Evolutionary conservation across 2,888 invertebrate species (phyloP).

Genomic region (Abrostola triplasia): DNA sequence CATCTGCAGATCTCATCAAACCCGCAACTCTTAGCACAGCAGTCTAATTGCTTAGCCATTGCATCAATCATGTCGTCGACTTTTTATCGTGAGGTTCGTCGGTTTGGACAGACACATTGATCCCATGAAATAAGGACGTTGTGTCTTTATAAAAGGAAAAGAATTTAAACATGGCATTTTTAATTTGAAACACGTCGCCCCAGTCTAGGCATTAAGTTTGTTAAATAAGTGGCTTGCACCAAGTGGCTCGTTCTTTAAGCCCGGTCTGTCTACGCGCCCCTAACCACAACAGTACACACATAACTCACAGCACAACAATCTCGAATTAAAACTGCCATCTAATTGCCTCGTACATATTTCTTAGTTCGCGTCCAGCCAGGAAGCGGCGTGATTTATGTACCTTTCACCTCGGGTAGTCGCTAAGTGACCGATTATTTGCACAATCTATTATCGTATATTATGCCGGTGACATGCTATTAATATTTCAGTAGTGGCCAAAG

Average conservation of each 20-base stretch:
- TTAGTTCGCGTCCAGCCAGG: constrained; percentile 44
- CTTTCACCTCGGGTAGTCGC: constrained; percentile 52
- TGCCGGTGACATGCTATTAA: constrained; percentile 49
- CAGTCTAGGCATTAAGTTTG: no score
- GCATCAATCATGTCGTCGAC: no score
- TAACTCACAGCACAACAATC: constrained; percentile 19
- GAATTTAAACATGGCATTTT: no score
- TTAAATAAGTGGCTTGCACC: no score
- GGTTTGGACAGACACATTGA: no score
- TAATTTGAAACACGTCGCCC: no score
- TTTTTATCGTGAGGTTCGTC: no score
- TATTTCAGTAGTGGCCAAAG: constrained; percentile 47
- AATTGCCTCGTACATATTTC: constrained; percentile 52
- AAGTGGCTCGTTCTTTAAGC: not conserved
- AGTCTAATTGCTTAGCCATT: no score
- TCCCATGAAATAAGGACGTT: no score
- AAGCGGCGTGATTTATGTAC: constrained; percentile 54
- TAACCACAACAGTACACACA: constrained; percentile 2
- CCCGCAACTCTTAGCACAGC: no score
- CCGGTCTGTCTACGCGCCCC: not conserved
- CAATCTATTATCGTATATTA: constrained; percentile 58
- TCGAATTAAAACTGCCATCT: constrained; percentile 50
- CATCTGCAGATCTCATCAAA: no score
- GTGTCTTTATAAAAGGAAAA: no score
- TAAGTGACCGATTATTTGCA: constrained; percentile 54